Evolutionary conservation across 2,113 vertebrate genomes (phyloP), one percentile per base, ranked within the genome.

Genomic region (Aviceda subcristata): DNA sequence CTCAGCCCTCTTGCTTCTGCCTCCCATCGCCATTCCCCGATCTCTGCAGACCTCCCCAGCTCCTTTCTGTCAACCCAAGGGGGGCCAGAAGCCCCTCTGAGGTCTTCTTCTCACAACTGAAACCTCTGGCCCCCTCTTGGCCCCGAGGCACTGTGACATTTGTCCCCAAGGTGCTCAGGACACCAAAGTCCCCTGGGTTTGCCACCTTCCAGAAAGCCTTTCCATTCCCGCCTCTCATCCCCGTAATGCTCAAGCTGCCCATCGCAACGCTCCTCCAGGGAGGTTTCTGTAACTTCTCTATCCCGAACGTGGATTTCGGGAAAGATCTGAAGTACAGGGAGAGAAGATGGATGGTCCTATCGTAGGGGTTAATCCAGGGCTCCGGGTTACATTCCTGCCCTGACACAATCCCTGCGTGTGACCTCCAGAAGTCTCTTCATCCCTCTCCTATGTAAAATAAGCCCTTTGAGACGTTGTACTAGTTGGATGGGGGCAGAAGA

Each of bases 241-340:
- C 62, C 2, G 0, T 7, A 36, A 46, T 2, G 5, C 32, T 78
- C 76, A 22, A 73, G 60, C 15, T 32, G 36, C 39, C 53, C 26
- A 48, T 11, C 0, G 0, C 43, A 51, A 6, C 0, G 0, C 3
- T 67, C 26, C 64, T 80, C 26, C 30, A 11, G 50, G 63, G 34
- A 93, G 43, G 60, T 27, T 92, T 93, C 74, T 82, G 3, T 17
- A 78, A 72, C 16, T 62, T 30, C 77, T 30, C 50, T 63, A 15
- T 20, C n/a, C 39, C 51, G 51, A 77, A 41, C 15, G 2, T 0
- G 7, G 32, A 88, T 94, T 93, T 94, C 0, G 0, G 46, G 51
- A 64, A 81, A 75, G 72, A 88, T 59, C 20, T 69, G 18, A 86
- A 90, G 51, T 6, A 62, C 22, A 30, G 8, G 15, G 36, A 82